Percentiles rank a stretch among this genome's conserved stretches.
Evolutionary conservation across 2,888 invertebrate genomes (phyloP).

Genomic region (Ochropleura plecta): DNA sequence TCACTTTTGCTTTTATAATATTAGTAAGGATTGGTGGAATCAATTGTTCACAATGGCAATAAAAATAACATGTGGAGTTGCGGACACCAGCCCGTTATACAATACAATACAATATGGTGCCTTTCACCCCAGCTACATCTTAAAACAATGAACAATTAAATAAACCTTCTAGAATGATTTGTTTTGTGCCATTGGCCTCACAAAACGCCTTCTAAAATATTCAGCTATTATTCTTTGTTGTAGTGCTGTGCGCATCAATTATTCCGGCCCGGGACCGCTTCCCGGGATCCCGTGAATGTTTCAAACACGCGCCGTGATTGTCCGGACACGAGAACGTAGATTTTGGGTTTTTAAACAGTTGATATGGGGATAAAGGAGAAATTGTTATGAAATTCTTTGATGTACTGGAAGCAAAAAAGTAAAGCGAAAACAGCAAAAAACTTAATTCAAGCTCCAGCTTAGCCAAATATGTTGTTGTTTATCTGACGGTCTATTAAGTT

Average conservation of each 20-base stretch:
- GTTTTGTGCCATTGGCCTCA: conserved; percentile 15
- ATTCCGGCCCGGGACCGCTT: conserved; percentile 58
- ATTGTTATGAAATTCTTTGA: conserved; percentile 41
- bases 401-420: background rate
- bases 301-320: conserved; percentile 62
- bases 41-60: too few species aligned
- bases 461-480: too few species aligned
- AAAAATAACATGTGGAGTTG: too few species aligned
- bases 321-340: conserved; percentile 38
- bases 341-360: conserved; percentile 60
- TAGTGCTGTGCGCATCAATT: conserved; percentile 66
- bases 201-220: conserved; percentile 61
- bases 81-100: too few species aligned
- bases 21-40: too few species aligned
- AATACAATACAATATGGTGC: too few species aligned
- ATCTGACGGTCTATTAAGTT: too few species aligned
- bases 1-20: too few species aligned
- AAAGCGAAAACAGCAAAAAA: too few species aligned
- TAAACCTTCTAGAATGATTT: background rate
- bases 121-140: background rate
- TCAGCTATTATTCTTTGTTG: conserved; percentile 65
- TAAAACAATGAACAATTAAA: background rate
- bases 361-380: conserved; percentile 37
- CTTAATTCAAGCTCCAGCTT: too few species aligned
- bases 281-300: conserved; percentile 65